These are phyloP conservation scores for Coregonus clupeaformis DNA, from an alignment of 2,113 vertebrate genomes.

Conservation along the genomic window DNA sequence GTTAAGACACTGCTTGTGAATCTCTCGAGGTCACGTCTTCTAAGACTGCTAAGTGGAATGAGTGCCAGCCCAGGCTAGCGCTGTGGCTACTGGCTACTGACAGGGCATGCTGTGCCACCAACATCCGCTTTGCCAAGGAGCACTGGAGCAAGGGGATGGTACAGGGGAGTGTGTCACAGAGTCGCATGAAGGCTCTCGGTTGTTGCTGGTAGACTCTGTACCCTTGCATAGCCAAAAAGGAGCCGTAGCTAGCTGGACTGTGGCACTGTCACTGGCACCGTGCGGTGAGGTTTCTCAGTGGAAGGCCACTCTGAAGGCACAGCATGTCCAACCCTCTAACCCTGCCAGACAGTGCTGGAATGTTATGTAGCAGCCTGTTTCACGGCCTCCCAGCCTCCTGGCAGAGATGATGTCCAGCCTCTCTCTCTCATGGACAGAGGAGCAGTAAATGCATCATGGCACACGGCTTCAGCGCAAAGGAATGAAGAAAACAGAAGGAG, in stretches of 20 bases:
- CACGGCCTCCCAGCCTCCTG: constrained; percentile 27
- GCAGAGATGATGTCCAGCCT: constrained; percentile 13
- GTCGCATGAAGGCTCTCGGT: constrained; percentile 26
- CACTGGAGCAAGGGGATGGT: neutral
- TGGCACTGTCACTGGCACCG: constrained; percentile 33
- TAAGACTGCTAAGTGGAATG: constrained; percentile 60
- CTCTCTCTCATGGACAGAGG: constrained; percentile 12
- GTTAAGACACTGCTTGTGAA: constrained; percentile 73
- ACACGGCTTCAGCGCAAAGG: constrained; percentile 40
- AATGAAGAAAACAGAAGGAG: constrained; percentile 32
- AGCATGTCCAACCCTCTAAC: constrained; percentile 39
- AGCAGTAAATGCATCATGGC: constrained; percentile 22
- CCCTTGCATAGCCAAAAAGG: constrained; percentile 58
- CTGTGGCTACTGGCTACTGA: neutral
- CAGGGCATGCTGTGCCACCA: neutral
- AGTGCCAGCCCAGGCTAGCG: constrained; percentile 43
- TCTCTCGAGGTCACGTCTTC: constrained; percentile 56
- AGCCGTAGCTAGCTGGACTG: constrained; percentile 45
- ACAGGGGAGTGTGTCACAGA: constrained; percentile 15
- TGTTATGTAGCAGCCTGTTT: constrained; percentile 23
- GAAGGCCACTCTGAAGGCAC: constrained; percentile 58
- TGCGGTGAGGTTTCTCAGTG: constrained; percentile 30
- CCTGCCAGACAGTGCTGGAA: constrained; percentile 48
- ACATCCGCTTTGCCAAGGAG: neutral
- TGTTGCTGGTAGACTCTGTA: constrained; percentile 3